Base-by-base conservation (phyloP, 1,140 invertebrate species). In the Plodia interpunctella region DNA sequence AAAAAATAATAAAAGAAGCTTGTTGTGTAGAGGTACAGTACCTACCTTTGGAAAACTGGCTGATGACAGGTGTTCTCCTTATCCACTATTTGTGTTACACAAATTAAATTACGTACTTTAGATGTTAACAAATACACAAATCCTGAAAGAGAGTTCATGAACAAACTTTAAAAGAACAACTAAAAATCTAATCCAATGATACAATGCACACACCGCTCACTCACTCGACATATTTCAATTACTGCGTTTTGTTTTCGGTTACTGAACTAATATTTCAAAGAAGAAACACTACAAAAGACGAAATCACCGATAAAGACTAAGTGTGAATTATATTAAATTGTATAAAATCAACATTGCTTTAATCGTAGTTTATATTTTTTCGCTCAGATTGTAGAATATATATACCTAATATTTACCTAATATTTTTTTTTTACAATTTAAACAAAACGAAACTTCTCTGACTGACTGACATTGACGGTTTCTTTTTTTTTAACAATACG, bases 1-100 rank as follows among this genome's bases (percentile, higher is more conserved):
- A 32, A 32, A 6, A 32, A 32, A 32, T 32, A 5, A 32, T 32
- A 32, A 32, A 32, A 44, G 38, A 56, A 38, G 38, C 44, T 57
- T 50, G 19, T 57, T 57, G 49, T 50, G 49, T 25, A 25, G 21
- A 25, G 2, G 21, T 25, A 25, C 21, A 25, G 3, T 32, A 5
- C 9, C 1, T 44, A 44, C 38, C 38, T 44, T 44, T 44, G 38
- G 38, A 15, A 10, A 44, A 44, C 38, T 15, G 13, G 10, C 38
- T n/a, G 13, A 25, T n/a, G 5, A 44, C 38, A 44, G 15, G n/a
- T 44, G 1, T n/a, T 44, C 30, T 32, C 11, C 11, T 11, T 10
- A 10, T 4, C 30, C 30, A 32, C 30, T 32, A 32, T 32, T 32
- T 32, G 9, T 32, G 2, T 8, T 15, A 44, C 38, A 44, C 38